Evolutionary conservation across 2,797 vertebrate species (phyloP).

Genomic region (Muraenolepis orangiensis): DNA sequence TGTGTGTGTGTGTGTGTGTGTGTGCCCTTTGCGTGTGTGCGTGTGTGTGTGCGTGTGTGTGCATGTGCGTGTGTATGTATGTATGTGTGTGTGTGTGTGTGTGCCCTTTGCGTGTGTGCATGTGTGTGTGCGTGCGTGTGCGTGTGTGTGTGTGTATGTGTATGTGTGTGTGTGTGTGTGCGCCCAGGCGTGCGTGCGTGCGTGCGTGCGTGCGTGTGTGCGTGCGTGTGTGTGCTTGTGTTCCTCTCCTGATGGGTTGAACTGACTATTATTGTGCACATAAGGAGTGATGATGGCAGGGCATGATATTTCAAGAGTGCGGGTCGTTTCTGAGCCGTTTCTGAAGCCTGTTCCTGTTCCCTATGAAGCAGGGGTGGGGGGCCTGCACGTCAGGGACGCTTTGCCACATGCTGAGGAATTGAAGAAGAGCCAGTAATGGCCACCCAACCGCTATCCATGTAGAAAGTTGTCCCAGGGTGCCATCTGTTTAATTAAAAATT

Average conservation of each 20-base stretch:
- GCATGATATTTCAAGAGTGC: conserved; percentile 33
- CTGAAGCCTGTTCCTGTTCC: neutral
- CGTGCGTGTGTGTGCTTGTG: neutral
- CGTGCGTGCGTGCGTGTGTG: too few species aligned
- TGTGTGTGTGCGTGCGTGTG: neutral
- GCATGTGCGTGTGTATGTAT: too few species aligned
- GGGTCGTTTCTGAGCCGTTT: neutral
- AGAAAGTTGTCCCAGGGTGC: conserved; percentile 29
- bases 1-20: too few species aligned
- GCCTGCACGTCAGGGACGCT: neutral
- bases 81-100: too few species aligned
- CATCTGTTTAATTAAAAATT: conserved; percentile 60
- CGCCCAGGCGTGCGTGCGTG: too few species aligned
- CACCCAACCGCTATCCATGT: neutral
- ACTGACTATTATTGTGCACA: conserved; percentile 27
- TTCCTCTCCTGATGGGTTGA: conserved; percentile 7
- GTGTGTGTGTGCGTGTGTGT: too few species aligned
- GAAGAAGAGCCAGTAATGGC: conserved; percentile 3
- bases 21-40: too few species aligned
- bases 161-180: neutral
- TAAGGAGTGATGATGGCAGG: conserved; percentile 16
- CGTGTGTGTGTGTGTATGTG: neutral
- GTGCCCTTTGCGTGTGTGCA: too few species aligned
- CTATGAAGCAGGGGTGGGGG: neutral
- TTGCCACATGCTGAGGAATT: conserved; percentile 8